Evolutionary conservation across 2,113 vertebrate genomes (phyloP).

Genomic region (Mustelus asterias): DNA sequence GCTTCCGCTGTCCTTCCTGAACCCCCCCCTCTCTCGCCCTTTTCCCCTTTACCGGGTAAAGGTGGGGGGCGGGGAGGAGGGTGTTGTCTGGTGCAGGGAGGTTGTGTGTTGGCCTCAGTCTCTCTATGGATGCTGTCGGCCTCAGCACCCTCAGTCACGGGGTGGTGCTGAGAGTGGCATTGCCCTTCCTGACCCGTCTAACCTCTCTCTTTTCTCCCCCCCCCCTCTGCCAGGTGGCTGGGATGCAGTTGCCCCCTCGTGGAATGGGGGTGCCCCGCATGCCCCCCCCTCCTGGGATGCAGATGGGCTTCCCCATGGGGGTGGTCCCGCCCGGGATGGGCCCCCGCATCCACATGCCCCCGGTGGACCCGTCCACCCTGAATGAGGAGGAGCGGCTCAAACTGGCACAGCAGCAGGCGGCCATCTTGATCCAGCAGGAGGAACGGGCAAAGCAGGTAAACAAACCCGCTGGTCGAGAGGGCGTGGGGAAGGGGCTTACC

Average conservation of each 20-base stretch:
- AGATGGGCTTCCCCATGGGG: conserved; percentile 66
- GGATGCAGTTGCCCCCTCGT: conserved; percentile 59
- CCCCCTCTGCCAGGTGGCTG: conserved; percentile 32
- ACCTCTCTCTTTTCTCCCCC: neutral
- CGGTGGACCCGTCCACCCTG: conserved; percentile 57
- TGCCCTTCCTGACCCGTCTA: neutral
- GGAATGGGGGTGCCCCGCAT: conserved; percentile 55
- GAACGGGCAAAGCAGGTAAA: conserved; percentile 59
- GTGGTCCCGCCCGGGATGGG: conserved; percentile 67
- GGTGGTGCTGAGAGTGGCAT: no score
- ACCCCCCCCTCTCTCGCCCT: no score
- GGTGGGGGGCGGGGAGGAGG: no score
- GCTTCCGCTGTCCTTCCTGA: no score
- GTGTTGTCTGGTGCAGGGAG: no score
- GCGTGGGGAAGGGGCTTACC: neutral
- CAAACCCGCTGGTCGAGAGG: neutral
- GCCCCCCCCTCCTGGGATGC: conserved; percentile 65
- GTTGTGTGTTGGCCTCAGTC: no score
- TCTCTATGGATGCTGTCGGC: no score
- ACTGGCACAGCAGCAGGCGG: conserved; percentile 71
- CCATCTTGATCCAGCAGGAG: conserved; percentile 74
- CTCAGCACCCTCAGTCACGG: no score
- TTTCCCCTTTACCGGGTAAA: no score
- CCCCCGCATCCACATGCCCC: conserved; percentile 62
- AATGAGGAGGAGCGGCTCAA: conserved; percentile 72